Conservation (phyloP, 2,888 invertebrate species). For the Axea sp. region DNA sequence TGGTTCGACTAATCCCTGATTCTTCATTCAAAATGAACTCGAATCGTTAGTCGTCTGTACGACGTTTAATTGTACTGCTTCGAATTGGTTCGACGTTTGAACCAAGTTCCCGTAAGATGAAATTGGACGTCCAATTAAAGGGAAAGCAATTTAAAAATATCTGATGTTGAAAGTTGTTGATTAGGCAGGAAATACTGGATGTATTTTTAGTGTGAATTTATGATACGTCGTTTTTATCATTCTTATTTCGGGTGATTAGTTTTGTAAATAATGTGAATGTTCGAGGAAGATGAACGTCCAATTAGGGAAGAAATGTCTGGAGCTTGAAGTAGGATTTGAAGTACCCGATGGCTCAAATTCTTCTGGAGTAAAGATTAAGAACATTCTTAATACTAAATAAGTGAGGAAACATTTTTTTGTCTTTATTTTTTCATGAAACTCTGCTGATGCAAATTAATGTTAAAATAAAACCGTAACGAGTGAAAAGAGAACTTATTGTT, state of each 20-base stretch:
- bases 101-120: constrained; percentile 8
- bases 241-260: not conserved
- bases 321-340: constrained; percentile 1
- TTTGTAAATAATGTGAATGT: not conserved
- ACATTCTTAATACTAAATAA: too few relatives aligned
- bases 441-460: too few relatives aligned
- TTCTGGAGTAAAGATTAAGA: too few relatives aligned
- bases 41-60: constrained; percentile 6
- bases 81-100: too few relatives aligned
- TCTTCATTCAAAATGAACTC: constrained; percentile 11
- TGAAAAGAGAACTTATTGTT: too few relatives aligned
- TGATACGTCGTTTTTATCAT: too few relatives aligned
- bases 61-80: constrained; percentile 2
- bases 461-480: too few relatives aligned
- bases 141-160: too few relatives aligned
- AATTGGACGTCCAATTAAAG: constrained; percentile 19
- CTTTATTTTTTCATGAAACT: too few relatives aligned
- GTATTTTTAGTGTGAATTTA: too few relatives aligned
- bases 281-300: constrained; percentile 4
- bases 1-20: constrained; percentile 7
- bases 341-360: not conserved
- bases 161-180: not conserved
- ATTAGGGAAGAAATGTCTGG: not conserved
- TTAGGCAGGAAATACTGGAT: too few relatives aligned
- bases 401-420: too few relatives aligned